Percentiles rank a stretch among this genome's conserved stretches.
Evolutionary conservation across 2,113 vertebrate genomes (phyloP).

Genomic region (Rousettus leschenaultii): DNA sequence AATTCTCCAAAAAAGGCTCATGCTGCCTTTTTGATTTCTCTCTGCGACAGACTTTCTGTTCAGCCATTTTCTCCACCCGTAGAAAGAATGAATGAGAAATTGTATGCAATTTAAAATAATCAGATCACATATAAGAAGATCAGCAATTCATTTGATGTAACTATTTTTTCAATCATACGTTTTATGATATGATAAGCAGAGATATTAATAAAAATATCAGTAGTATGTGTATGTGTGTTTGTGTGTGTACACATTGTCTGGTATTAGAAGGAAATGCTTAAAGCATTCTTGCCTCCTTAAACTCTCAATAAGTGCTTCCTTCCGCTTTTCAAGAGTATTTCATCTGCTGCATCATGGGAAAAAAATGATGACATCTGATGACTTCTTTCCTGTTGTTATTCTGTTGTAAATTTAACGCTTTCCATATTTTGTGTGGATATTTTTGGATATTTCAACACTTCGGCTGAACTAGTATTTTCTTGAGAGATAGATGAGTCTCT

Average conservation of each 20-base stretch:
- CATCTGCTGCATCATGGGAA: not conserved
- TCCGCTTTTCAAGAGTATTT: not conserved
- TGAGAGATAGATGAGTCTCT: not conserved
- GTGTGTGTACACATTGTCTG: not conserved
- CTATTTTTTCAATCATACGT: not conserved
- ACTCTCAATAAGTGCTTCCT: not conserved
- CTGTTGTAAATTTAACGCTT: not conserved
- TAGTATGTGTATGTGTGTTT: too few relatives aligned
- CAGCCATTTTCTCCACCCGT: constrained; percentile 61
- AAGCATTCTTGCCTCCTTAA: not conserved
- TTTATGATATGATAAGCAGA: not conserved
- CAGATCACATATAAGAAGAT: not conserved
- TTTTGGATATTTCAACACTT: not conserved
- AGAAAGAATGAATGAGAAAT: not conserved
- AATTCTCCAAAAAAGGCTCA: not conserved
- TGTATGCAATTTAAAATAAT: not conserved
- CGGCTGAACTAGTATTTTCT: not conserved
- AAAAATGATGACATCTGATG: not conserved
- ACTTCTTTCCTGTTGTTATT: not conserved
- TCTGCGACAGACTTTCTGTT: constrained; percentile 27
- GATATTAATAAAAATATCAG: not conserved
- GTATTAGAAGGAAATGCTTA: not conserved
- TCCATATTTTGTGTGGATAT: not conserved
- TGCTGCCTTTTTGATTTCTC: not conserved
- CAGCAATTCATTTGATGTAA: not conserved